These are phyloP conservation scores for Phrynosoma blainvillii DNA, from an alignment of 2,113 vertebrate species.

Conservation along the genomic window DNA sequence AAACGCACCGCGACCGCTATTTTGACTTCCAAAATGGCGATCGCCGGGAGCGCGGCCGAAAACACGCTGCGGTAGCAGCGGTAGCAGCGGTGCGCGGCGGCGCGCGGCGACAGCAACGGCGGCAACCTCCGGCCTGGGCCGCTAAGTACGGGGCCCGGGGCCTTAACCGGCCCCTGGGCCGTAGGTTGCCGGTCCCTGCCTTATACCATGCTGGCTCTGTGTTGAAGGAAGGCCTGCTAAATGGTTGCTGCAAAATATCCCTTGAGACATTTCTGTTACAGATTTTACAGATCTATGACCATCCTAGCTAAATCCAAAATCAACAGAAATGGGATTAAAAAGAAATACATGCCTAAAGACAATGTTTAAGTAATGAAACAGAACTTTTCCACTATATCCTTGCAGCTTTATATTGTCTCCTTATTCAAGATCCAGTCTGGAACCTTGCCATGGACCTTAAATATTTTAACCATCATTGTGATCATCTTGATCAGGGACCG, in stretches of 20 bases:
- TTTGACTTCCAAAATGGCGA: no score
- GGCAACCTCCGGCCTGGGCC: no score
- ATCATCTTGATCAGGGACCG: neutral
- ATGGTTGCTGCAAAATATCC: neutral
- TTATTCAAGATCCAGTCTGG: slow-evolving; percentile 12
- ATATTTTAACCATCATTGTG: slow-evolving; percentile 37
- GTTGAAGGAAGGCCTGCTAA: neutral
- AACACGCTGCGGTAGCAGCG: no score
- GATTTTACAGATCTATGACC: neutral
- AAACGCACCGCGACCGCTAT: no score
- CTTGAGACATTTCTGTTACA: neutral
- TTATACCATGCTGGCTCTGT: no score
- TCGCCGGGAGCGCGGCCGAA: no score
- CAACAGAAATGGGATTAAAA: neutral
- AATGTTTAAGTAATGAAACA: neutral
- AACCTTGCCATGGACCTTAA: neutral
- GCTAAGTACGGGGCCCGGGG: no score
- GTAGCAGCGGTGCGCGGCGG: no score
- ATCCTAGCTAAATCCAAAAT: neutral
- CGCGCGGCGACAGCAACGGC: no score
- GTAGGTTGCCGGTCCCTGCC: no score
- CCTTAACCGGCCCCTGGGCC: no score
- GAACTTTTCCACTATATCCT: no score
- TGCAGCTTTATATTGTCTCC: neutral
- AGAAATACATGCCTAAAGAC: neutral